These are phyloP conservation scores for Ia io DNA, from an alignment of 2,113 vertebrate species.

Conservation along the genomic window DNA sequence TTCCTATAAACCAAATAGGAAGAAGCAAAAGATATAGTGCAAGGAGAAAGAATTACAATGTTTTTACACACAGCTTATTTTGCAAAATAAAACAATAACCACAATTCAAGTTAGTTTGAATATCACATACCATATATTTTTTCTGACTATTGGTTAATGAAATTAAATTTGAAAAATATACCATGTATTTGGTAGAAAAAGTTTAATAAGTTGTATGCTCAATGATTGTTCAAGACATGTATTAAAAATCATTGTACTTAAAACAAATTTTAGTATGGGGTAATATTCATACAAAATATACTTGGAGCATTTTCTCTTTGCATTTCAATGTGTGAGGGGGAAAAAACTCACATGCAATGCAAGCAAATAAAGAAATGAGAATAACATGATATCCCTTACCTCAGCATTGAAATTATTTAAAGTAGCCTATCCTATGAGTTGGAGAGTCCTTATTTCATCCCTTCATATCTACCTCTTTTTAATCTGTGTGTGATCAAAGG, in stretches of 20 bases:
- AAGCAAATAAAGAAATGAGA: neutral
- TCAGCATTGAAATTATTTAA: neutral
- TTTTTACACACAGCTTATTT: neutral
- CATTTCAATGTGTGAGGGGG: neutral
- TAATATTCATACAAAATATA: neutral
- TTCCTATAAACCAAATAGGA: neutral
- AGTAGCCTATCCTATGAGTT: neutral
- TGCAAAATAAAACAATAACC: neutral
- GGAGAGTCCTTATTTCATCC: neutral
- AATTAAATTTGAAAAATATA: neutral
- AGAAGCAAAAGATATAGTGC: neutral
- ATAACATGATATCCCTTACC: neutral
- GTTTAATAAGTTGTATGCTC: neutral
- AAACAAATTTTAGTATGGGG: neutral
- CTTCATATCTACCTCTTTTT: neutral
- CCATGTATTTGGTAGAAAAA: neutral
- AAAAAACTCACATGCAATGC: neutral
- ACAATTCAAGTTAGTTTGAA: neutral
- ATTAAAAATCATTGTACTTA: neutral
- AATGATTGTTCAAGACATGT: neutral
- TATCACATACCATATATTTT: neutral
- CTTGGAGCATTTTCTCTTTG: neutral
- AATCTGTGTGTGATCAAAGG: neutral
- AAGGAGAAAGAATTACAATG: neutral
- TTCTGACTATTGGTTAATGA: neutral